Evolutionary conservation across 2,113 vertebrate genomes (phyloP), one percentile per base, ranked within the genome.

Genomic region (Parotia lawesii): DNA sequence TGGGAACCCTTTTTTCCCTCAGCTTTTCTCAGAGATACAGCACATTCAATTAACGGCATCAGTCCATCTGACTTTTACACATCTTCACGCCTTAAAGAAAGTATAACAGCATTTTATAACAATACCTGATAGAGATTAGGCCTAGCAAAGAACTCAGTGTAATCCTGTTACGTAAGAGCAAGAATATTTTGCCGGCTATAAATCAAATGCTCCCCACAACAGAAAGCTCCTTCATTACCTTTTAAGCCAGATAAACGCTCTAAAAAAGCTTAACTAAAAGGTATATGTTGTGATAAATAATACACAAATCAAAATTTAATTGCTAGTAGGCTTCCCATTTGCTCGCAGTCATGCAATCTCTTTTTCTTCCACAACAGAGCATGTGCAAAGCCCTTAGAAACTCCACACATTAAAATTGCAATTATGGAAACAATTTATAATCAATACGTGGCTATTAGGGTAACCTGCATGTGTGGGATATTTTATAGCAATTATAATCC

Each of bases 371-470:
- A 19, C 1, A 3, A 27, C 51, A 56, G 48, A 75, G 58, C 40
- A 62, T 33, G 42, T 57, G 54, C 58, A 80, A 85, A 77, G 29
- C 79, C 54, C 79, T 85, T 65, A 75, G 62, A 90, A 87, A 53
- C 37, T 81, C 69, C 42, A 33, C 3, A 4, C 50, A 82, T 85
- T 92, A 89, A 45, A 89, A 94, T 21, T 58, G 54, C 37, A 90
- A 85, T 94, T 93, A 92, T 87, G 45, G 70, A 85, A 90, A 83
- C 51, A 71, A 81, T 87, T 92, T 81, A 33, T 89, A 91, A 92
- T 92, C 89, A 82, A 91, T 92, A 89, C 0, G 0, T 65, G 42
- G 70, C 89, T 91, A 91, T 95, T 91, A 92, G 57, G 28, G 62
- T 65, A 94, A 57, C 70, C 61, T 91, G 61, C 74, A 75, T 29